These are phyloP conservation scores for Callyntrura guangdongensis DNA, from an alignment of 2,888 invertebrate genomes.

Conservation along the genomic window DNA sequence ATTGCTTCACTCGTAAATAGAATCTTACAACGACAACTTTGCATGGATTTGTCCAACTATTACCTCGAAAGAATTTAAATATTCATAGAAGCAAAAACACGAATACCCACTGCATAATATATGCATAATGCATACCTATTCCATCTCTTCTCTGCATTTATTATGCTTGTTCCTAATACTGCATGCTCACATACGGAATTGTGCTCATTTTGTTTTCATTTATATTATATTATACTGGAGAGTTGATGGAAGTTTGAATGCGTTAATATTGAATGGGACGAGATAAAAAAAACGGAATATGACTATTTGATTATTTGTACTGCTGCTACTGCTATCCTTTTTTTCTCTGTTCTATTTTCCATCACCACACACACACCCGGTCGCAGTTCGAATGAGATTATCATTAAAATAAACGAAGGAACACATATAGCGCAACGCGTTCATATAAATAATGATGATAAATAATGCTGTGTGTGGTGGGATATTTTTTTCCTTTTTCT, in stretches of 20 bases:
- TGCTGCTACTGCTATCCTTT: background rate
- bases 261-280: background rate
- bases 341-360: too few species aligned
- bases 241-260: slow-evolving; percentile 12
- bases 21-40: too few species aligned
- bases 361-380: background rate
- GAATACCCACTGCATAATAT: background rate
- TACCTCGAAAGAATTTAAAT: too few species aligned
- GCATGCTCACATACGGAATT: slow-evolving; percentile 8
- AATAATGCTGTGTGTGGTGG: slow-evolving; percentile 29
- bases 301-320: slow-evolving; percentile 14
- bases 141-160: background rate
- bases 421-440: background rate
- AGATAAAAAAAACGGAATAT: background rate
- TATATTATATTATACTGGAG: slow-evolving; percentile 4
- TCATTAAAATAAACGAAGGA: slow-evolving; percentile 1
- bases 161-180: background rate
- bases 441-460: slow-evolving; percentile 37
- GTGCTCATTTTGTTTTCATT: slow-evolving; percentile 60
- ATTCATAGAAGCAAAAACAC: too few species aligned
- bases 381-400: slow-evolving; percentile 3
- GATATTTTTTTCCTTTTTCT: slow-evolving; percentile 17
- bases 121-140: background rate
- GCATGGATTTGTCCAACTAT: too few species aligned
- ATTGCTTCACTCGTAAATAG: too few species aligned